These are phyloP conservation scores for Stichodactyla mertensii DNA, from an alignment of 64 coral and sea anemone species.

Conservation along the genomic window DNA sequence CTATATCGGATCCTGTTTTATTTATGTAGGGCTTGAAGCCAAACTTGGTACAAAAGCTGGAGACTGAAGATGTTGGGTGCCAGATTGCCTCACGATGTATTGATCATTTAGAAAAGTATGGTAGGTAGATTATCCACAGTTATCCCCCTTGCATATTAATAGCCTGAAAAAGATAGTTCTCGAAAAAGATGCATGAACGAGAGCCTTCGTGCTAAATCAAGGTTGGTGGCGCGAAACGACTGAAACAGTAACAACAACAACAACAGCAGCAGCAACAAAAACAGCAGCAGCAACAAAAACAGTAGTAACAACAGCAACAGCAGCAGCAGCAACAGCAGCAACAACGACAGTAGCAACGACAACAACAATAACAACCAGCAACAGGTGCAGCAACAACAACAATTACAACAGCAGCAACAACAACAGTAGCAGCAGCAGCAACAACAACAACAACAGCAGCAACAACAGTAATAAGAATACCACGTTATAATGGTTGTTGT, in stretches of 20 bases:
- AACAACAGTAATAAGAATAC: not conserved
- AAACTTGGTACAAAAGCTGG: slow-evolving; percentile 3
- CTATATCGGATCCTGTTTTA: not conserved
- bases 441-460: too few species aligned
- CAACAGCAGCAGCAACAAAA: too few species aligned
- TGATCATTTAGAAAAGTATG: slow-evolving; percentile 67
- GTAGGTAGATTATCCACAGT: slow-evolving; percentile 1
- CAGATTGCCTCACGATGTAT: slow-evolving; percentile 76
- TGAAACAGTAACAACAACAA: too few species aligned
- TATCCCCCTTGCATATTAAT: too few species aligned
- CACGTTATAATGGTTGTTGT: not conserved
- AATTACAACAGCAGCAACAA: not conserved
- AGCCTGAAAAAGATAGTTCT: too few species aligned
- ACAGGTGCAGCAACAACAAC: not conserved
- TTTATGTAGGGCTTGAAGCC: not conserved
- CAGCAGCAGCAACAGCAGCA: not conserved
- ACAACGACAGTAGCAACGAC: not conserved
- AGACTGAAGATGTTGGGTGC: slow-evolving; percentile 54
- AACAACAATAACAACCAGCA: not conserved
- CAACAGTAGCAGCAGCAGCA: not conserved
- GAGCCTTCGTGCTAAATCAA: too few species aligned
- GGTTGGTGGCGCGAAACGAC: too few species aligned
- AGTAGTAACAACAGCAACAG: too few species aligned
- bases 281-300: too few species aligned
- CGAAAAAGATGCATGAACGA: too few species aligned